Evolutionary conservation across 2,888 invertebrate species (phyloP).

Genomic region (Drosophila diplacantha): DNA sequence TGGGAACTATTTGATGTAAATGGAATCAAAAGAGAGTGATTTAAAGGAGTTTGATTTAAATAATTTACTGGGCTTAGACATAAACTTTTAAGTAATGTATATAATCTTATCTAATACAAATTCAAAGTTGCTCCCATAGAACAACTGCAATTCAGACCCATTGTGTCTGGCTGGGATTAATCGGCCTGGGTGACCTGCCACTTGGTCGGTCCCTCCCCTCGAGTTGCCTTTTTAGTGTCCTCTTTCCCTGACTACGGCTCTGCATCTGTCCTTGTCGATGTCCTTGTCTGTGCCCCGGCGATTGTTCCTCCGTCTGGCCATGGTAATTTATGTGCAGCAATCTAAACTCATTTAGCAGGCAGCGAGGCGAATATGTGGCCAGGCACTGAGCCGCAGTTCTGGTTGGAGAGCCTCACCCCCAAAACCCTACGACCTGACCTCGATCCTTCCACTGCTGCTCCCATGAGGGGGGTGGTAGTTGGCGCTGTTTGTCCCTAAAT

Average conservation of each 20-base stretch:
- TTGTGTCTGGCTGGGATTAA: slow-evolving; percentile 5
- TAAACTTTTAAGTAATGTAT: not conserved
- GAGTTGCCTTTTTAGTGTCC: slow-evolving; percentile 20
- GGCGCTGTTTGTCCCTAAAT: slow-evolving; percentile 53
- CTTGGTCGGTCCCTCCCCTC: slow-evolving; percentile 9
- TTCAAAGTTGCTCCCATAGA: not conserved
- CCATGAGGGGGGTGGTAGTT: slow-evolving; percentile 22
- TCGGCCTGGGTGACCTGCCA: slow-evolving; percentile 12
- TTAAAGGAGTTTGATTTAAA: not conserved
- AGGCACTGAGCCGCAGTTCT: slow-evolving; percentile 15
- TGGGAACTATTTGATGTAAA: slow-evolving; percentile 4
- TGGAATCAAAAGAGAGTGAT: not conserved
- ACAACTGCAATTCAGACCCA: not conserved
- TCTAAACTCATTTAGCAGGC: slow-evolving; percentile 61
- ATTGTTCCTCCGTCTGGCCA: slow-evolving; percentile 32
- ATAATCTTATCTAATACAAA: no score
- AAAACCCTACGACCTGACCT: slow-evolving; percentile 23
- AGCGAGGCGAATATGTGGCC: slow-evolving; percentile 51
- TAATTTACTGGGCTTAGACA: not conserved
- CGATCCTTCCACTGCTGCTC: slow-evolving; percentile 36
- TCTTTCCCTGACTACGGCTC: slow-evolving; percentile 8
- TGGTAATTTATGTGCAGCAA: slow-evolving; percentile 59
- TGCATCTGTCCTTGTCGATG: slow-evolving; percentile 15
- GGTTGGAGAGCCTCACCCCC: slow-evolving; percentile 7
- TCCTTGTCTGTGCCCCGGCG: slow-evolving; percentile 27